phyloP scores from a whole-genome alignment of 2,888 invertebrate genomes.

The Pyrrhosoma nymphula region DNA sequence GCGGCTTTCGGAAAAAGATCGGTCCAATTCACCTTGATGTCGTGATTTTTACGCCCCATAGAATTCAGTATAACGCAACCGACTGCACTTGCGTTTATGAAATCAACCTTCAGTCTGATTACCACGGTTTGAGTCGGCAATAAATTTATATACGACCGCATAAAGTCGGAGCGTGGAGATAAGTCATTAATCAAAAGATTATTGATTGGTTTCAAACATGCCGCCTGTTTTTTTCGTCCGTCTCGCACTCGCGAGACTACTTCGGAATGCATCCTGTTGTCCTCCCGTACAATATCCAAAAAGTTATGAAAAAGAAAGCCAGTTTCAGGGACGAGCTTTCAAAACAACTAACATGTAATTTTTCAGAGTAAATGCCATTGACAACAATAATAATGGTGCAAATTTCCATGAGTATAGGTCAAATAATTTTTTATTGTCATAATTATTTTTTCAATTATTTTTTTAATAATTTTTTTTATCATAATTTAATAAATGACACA shows the following conservation, averaged over 20 bases:
- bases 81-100: not conserved
- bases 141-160: not conserved
- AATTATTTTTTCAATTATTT: too few relatives aligned
- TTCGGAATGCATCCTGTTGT: not conserved
- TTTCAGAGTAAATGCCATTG: too few relatives aligned
- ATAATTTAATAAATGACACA: too few relatives aligned
- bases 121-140: not conserved
- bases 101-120: not conserved
- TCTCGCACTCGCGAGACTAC: not conserved
- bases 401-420: too few relatives aligned
- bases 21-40: not conserved
- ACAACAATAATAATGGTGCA: too few relatives aligned
- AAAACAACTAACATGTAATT: too few relatives aligned
- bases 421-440: too few relatives aligned
- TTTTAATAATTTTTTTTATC: too few relatives aligned
- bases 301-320: not conserved
- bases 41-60: conserved; percentile 12
- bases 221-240: not conserved
- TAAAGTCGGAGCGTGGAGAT: not conserved
- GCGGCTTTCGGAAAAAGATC: not conserved
- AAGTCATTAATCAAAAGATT: not conserved
- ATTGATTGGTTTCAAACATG: not conserved
- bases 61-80: not conserved
- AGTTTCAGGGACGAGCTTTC: too few relatives aligned
- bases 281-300: not conserved